Base-by-base conservation (phyloP, 1,140 invertebrate genomes). In the Zaprionus inermis region DNA sequence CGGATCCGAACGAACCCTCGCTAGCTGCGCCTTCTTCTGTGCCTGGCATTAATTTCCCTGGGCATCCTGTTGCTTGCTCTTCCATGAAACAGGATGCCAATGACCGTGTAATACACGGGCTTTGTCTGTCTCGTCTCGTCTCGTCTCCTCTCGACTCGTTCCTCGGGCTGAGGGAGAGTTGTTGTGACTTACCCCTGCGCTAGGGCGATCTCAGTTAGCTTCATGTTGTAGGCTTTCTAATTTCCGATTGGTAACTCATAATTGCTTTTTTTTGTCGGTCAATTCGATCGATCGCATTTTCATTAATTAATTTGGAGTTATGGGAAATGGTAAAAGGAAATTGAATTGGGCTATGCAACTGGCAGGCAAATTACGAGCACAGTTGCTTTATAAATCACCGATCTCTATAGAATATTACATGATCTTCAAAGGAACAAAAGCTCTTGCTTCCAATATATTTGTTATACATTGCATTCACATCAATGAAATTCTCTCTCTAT, bases 11-110 rank as follows among this genome's bases (percentile, higher is more conserved):
- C 41, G 32, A 63, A 63, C 70, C 61, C 75, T 64, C 55, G 30
- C 41, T 16, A 22, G 22, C 16, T 24, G 6, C 32, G 16, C 20
- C 58, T 67, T 68, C n/a, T 28, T 55, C 12, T 49, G 76, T 80
- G 76, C 20, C 30, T 49, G 60, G 77, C 75, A 52, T 71, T 72
- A 63, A 81, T 78, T 88, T 75, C 78, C 71, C 56, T 38, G 69
- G 30, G 85, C 84, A 89, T 89, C 84, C 84, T 89, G 84, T 84
- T 89, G 84, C 81, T 90, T 89, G 85, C 58, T 90, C 75, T 90
- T 81, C 81, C 84, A 90, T 89, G 85, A 89, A 89, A 89, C 85
- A 89, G 84, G 84, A 89, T 89, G 84, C 84, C 84, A 88, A 78
- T 66, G 81, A 88, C 60, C 84, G 84, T 89, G 80, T 89, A 88